Evolutionary conservation across 2,113 vertebrate genomes (phyloP).

Genomic region (Oreotrochilus melanogaster): DNA sequence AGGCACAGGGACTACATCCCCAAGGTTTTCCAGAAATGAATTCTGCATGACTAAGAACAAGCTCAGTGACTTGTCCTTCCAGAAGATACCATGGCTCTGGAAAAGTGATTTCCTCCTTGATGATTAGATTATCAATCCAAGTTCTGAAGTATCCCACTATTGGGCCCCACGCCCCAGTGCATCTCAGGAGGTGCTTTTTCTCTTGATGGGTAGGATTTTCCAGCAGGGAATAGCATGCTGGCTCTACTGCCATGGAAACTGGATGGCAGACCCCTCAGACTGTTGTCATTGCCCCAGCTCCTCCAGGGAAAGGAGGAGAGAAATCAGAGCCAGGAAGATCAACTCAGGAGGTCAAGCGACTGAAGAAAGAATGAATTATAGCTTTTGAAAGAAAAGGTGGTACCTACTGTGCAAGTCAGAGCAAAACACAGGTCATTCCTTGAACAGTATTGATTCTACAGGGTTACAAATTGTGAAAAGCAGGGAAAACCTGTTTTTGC

Average conservation of each 20-base stretch:
- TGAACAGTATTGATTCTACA: background rate
- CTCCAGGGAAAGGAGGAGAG: background rate
- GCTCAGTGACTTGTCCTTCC: background rate
- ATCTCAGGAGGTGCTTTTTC: background rate
- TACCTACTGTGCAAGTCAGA: background rate
- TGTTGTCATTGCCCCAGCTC: background rate
- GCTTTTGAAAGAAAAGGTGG: background rate
- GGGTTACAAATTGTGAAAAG: background rate
- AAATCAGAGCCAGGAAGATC: background rate
- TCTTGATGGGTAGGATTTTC: background rate
- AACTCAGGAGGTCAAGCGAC: background rate
- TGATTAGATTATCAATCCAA: fast-evolving
- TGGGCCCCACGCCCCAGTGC: background rate
- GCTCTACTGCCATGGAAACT: background rate
- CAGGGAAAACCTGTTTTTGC: background rate
- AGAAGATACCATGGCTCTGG: background rate
- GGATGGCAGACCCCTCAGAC: background rate
- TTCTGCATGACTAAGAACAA: background rate
- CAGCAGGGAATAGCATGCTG: fast-evolving
- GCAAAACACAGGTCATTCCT: background rate
- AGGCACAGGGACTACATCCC: background rate
- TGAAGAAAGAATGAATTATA: background rate
- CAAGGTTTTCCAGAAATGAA: background rate
- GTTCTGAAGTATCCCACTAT: background rate
- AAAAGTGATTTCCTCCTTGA: background rate